Conservation (phyloP, 64 coral and sea anemone genomes). For the Porites lutea region DNA sequence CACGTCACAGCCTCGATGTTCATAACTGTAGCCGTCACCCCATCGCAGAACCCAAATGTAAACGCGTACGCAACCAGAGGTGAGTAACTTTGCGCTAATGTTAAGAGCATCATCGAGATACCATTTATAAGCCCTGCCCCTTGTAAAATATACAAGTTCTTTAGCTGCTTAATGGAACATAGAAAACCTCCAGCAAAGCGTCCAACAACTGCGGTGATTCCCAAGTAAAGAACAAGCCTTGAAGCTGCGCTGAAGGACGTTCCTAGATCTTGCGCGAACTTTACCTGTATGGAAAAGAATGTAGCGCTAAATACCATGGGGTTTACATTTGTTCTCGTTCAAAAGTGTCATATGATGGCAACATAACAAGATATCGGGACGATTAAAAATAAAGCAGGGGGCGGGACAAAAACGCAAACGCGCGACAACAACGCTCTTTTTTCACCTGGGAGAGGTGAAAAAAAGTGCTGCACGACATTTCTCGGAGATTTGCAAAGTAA, state of each 20-base stretch:
- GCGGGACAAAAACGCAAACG: too few relatives aligned
- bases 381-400: too few relatives aligned
- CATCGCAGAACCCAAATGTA: constrained; percentile 18
- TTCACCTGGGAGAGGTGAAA: too few relatives aligned
- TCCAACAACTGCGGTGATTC: constrained; percentile 27
- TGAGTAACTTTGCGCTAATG: not conserved
- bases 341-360: too few relatives aligned
- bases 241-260: not conserved
- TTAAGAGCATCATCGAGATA: not conserved
- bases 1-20: constrained; percentile 19
- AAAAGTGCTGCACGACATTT: too few relatives aligned
- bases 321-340: too few relatives aligned
- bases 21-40: not conserved
- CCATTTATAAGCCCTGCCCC: not conserved
- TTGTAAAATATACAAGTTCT: constrained; percentile 33
- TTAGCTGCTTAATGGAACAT: not conserved
- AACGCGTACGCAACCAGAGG: constrained; percentile 7
- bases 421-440: not conserved
- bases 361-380: too few relatives aligned
- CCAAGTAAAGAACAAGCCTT: constrained; percentile 28
- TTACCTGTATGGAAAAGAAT: not conserved
- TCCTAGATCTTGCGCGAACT: not conserved
- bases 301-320: too few relatives aligned
- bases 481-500: too few relatives aligned
- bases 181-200: constrained; percentile 22